Conservation (phyloP, 2,797 vertebrate genomes). For the Philypnodon macrostomus region DNA sequence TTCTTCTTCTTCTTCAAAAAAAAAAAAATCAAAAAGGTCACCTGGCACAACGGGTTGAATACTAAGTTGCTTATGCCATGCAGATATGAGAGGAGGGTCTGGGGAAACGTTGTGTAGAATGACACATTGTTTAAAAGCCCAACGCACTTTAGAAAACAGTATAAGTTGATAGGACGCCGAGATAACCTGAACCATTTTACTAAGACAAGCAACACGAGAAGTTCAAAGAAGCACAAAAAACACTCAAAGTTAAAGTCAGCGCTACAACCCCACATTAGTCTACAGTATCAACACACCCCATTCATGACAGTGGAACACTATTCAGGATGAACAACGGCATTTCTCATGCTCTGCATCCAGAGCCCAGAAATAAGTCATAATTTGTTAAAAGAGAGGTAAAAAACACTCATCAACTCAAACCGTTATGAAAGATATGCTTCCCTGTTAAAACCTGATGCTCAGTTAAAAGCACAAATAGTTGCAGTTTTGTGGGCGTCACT, state of each 20-base stretch:
- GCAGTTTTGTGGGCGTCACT: conserved; percentile 3
- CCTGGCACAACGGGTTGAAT: conserved; percentile 78
- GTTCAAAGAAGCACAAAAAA: conserved; percentile 20
- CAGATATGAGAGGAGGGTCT: conserved; percentile 23
- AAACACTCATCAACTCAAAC: conserved; percentile 14
- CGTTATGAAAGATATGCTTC: conserved; percentile 14
- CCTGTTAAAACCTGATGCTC: conserved; percentile 39
- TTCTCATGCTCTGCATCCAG: not conserved
- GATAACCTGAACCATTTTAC: conserved; percentile 21
- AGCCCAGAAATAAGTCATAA: not conserved
- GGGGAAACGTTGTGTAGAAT: conserved; percentile 16
- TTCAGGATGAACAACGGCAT: conserved; percentile 5
- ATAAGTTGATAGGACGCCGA: conserved; percentile 18
- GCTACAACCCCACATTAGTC: not conserved
- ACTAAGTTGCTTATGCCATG: conserved; percentile 44
- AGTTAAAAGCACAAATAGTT: conserved; percentile 39
- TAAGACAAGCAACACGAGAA: conserved; percentile 28
- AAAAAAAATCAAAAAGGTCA: conserved; percentile 39
- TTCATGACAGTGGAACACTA: conserved; percentile 9
- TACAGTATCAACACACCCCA: not conserved
- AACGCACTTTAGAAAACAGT: conserved; percentile 26
- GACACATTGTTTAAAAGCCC: conserved; percentile 22
- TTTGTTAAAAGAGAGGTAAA: not conserved
- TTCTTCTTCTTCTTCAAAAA: too few relatives aligned
- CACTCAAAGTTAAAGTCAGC: conserved; percentile 12